These are phyloP conservation scores for Nemotelus nigrinus DNA, from an alignment of 2,888 invertebrate species.

Conservation along the genomic window DNA sequence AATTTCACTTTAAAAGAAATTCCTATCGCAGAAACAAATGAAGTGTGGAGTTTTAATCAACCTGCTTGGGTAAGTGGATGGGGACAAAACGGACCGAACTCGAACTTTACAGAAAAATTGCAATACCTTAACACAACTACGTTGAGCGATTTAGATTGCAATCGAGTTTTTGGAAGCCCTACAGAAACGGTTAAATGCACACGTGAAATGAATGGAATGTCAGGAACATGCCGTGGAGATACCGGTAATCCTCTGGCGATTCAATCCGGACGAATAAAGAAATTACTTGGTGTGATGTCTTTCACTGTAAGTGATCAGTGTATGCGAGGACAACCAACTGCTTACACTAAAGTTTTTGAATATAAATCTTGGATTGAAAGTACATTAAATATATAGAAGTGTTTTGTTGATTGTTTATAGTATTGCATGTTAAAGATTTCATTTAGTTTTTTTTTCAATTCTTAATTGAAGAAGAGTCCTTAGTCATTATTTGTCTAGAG, in stretches of 20 bases:
- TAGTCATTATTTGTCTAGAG: too few species aligned
- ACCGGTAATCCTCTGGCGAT: background rate
- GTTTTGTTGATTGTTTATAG: too few species aligned
- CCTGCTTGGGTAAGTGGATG: conserved; percentile 1
- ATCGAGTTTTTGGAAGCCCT: background rate
- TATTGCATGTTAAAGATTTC: too few species aligned
- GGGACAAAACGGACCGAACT: background rate
- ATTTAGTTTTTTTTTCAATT: too few species aligned
- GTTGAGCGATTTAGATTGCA: background rate
- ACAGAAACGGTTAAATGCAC: background rate
- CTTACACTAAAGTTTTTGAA: background rate
- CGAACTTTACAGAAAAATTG: background rate
- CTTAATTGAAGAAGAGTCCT: too few species aligned
- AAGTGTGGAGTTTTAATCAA: background rate
- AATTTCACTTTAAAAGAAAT: background rate
- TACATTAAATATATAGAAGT: too few species aligned
- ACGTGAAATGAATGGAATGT: background rate
- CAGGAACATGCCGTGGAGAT: conserved; percentile 1
- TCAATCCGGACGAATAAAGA: background rate
- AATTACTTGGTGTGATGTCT: background rate
- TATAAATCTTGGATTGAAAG: background rate
- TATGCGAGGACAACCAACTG: background rate
- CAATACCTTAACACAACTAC: background rate
- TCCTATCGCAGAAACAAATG: background rate
- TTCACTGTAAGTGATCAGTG: background rate